Evolutionary conservation across 2,888 invertebrate species (phyloP), one percentile per base, ranked within the genome.

Genomic region (Heteromurus nitidus): DNA sequence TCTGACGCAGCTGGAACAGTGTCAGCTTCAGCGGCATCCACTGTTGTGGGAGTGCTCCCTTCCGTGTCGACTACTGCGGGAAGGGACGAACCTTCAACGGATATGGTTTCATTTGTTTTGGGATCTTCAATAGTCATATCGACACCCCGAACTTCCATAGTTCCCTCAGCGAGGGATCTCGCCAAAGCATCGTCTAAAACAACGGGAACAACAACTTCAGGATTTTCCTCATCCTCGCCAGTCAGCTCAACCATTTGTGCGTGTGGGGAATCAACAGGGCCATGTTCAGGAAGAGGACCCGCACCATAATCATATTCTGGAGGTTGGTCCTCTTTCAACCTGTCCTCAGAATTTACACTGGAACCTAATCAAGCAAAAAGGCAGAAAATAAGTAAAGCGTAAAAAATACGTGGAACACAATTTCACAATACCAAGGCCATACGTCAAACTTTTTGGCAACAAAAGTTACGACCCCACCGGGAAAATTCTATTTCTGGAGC

Each of bases 291-390:
- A 1, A 62, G 74, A 16, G 75, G 72, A 47, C 30, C 67, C 18
- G 60, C 9, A 5, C 80, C 80, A 31, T 80, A 83, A 24, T 82
- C 84, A 13, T 70, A 70, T 22, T 77, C 68, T 36, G 81, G 76
- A 18, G 67, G 44, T 5, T 36, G 64, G 24, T 79, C 77, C 55
- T 83, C 75, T 50, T 72, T 81, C 68, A 84, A 53, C 60, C 69
- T 82, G 20, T 82, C 82, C 42, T 84, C 84, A 3, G 84, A 84
- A 24, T 84, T 84, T 13, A 84, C 65, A 31, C 83, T 84, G 5
- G 84, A 58, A 13, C 82, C 84, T 80, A 24, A 9, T 11, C 24
- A 55, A 5, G 5, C 11, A 36, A 36, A 50, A 50, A 50, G 18
- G 18, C 50, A 22, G 53, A 53, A n/a, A n/a, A 22, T 18, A 18